phyloP scores from a whole-genome alignment of 2,888 invertebrate genomes.

The Lasioglossum marginatum region DNA sequence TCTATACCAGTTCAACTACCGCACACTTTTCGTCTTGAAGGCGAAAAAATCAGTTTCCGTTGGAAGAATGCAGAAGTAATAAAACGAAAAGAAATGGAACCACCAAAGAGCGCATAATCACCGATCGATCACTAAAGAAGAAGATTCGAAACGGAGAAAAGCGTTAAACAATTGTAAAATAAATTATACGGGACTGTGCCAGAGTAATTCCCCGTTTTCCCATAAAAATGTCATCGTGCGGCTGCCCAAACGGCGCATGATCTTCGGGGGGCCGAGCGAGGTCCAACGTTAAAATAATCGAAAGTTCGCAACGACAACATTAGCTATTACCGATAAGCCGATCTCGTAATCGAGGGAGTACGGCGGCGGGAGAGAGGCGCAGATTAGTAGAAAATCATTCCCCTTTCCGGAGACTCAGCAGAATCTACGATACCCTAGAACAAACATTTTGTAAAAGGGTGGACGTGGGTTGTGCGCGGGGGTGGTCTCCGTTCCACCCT shows the following conservation, averaged over 20 bases:
- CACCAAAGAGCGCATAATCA: not conserved
- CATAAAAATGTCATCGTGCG: not conserved
- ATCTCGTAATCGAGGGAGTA: constrained; percentile 38
- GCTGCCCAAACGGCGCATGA: not conserved
- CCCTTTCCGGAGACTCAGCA: constrained; percentile 68
- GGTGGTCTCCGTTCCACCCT: constrained; percentile 39
- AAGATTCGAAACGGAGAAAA: not conserved
- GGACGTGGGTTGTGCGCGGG: constrained; percentile 9
- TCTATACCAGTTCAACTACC: too few relatives aligned
- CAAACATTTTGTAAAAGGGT: constrained; percentile 65
- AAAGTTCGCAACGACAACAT: not conserved
- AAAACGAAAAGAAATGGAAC: not conserved
- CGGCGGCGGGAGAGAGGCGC: constrained; percentile 33
- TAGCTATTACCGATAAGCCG: constrained; percentile 38
- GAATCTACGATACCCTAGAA: constrained; percentile 68
- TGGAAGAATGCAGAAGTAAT: too few relatives aligned
- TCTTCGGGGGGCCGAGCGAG: not conserved
- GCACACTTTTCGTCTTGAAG: too few relatives aligned
- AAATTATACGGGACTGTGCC: not conserved
- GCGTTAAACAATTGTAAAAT: not conserved
- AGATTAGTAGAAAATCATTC: constrained; percentile 71
- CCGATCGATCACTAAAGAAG: not conserved
- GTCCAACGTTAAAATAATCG: not conserved
- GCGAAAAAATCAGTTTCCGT: too few relatives aligned
- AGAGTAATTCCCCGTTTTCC: not conserved